Conservation (phyloP, 2,113 vertebrate species). For the Bucco capensis region DNA sequence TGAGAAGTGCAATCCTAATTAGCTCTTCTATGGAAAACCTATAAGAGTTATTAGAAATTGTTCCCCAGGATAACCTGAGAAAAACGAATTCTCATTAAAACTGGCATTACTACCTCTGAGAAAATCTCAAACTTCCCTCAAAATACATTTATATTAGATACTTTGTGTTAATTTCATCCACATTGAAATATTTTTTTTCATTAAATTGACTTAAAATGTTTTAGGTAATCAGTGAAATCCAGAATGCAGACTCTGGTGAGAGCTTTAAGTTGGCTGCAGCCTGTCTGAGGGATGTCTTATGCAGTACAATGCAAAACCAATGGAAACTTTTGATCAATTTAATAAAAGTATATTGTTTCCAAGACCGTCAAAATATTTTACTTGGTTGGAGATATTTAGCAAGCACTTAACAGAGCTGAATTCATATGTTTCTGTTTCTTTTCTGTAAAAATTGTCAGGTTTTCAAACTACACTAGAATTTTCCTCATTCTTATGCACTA, state of each 20-base stretch:
- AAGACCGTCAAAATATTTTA: conserved; percentile 39
- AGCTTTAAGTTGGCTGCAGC: neutral
- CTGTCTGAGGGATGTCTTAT: conserved; percentile 12
- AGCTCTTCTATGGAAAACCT: neutral
- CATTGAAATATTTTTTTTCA: conserved; percentile 20
- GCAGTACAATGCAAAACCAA: neutral
- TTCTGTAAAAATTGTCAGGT: neutral
- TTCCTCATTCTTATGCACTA: neutral
- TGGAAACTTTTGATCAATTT: neutral
- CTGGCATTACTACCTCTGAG: neutral
- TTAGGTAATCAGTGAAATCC: conserved; percentile 14
- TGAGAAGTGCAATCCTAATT: neutral
- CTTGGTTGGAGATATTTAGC: neutral
- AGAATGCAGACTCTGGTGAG: neutral
- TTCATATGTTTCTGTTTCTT: neutral
- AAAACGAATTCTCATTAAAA: conserved; percentile 15
- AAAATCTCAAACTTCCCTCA: neutral
- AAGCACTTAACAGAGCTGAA: conserved; percentile 27
- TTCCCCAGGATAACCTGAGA: neutral
- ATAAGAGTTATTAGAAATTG: neutral
- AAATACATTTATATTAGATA: neutral
- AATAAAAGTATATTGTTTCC: neutral
- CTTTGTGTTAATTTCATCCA: conserved; percentile 16
- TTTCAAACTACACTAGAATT: neutral
- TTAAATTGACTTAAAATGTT: neutral